Conservation (phyloP, 2,113 vertebrate species). For the Bothrops jararaca region DNA sequence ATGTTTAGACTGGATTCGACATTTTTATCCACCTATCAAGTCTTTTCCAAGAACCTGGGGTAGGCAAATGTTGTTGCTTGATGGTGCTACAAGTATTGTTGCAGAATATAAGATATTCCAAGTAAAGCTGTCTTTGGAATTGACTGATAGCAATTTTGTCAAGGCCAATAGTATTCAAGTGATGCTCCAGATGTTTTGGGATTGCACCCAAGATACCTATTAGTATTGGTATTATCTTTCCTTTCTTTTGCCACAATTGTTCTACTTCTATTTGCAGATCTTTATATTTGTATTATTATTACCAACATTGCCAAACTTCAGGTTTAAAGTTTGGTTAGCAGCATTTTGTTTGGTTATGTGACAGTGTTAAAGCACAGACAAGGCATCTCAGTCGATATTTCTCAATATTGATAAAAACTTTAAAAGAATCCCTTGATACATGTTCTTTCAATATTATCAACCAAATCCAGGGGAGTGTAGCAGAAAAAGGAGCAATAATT, state of each 20-base stretch:
- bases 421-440: background rate
- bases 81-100: background rate
- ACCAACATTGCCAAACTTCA: background rate
- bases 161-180: background rate
- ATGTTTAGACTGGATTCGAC: background rate
- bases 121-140: background rate
- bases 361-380: background rate
- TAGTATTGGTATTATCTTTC: background rate
- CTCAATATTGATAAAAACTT: background rate
- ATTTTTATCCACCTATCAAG: background rate
- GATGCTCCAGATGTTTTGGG: background rate
- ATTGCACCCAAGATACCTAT: background rate
- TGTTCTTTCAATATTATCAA: background rate
- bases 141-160: background rate
- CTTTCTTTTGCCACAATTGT: background rate
- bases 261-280: background rate
- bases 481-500: conserved; percentile 46
- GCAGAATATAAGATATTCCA: background rate
- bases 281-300: background rate
- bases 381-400: fast-evolving
- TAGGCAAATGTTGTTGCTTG: background rate
- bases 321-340: background rate
- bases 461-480: conserved; percentile 20
- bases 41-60: background rate
- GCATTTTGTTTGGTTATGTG: background rate